Evolutionary conservation across 2,113 vertebrate genomes (phyloP), one percentile per base, ranked within the genome.

Genomic region (Dascyllus trimaculatus): DNA sequence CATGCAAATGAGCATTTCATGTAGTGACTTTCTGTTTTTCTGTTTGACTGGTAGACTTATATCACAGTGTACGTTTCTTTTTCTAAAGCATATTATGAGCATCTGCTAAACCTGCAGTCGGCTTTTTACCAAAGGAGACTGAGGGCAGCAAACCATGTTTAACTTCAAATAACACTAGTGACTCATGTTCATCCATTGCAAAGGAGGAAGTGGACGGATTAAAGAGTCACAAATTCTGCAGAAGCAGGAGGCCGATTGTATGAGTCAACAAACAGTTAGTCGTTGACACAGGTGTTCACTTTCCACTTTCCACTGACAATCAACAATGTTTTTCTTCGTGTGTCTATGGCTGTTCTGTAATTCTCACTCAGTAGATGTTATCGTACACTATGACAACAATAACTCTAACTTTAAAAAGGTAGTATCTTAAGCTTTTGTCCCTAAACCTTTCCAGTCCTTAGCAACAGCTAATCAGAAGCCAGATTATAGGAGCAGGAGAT

Each of bases 1-100:
- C 22, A 80, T 85, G 80, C 70, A 88, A 61, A 83, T 46, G 1
- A 68, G 7, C 13, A 35, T n/a, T 52, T 66, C 54, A 57, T 58
- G 9, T 29, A 59, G 45, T 15, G 17, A 46, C 26, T 56, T 60
- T 63, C 65, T 78, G 59, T 78, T 45, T 56, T 60, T 63, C 65
- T 78, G 59, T 78, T 45, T 46, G 15, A 54, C 32, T 11, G 11
- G 1, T 2, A 17, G 14, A 4, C n/a, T 69, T 45, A 19, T 29
- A 53, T 18, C 8, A 1, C 17, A 35, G 25, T 19, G 3, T 40
- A 6, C 11, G 17, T 3, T 46, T 46, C 15, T 45, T 56, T 26
- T 8, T 29, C 7, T n/a, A 10, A 35, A 35, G 32, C 32, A 15
- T 25, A 15, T 43, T 14, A 29, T 10, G 25, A 21, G 2, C 14